Percentiles rank a stretch among this genome's conserved stretches.
Conservation (phyloP, 2,113 vertebrate genomes). For the Salminus brasiliensis region DNA sequence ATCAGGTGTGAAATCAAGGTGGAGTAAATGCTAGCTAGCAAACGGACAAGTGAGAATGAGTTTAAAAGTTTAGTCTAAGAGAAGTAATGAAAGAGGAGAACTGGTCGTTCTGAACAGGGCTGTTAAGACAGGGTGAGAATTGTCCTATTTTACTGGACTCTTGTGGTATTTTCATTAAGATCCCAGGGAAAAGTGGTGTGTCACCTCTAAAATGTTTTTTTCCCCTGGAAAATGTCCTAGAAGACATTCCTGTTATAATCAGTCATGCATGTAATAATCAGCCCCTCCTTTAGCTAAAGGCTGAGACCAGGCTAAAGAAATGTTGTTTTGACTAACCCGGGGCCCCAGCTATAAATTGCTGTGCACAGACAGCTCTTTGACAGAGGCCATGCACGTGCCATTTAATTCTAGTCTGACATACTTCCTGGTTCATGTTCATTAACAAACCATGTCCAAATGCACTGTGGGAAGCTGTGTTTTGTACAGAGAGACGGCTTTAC, state of each 20-base stretch:
- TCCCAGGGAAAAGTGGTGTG: too few relatives aligned
- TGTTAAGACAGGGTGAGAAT: too few relatives aligned
- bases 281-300: not conserved
- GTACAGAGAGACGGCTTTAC: not conserved
- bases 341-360: not conserved
- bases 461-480: constrained; percentile 5
- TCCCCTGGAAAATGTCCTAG: not conserved
- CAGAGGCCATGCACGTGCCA: not conserved
- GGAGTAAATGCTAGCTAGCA: too few relatives aligned
- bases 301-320: not conserved
- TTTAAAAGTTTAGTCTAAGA: too few relatives aligned
- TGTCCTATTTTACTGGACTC: too few relatives aligned
- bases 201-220: too few relatives aligned
- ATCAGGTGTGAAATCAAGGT: too few relatives aligned
- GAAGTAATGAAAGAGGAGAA: too few relatives aligned
- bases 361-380: not conserved
- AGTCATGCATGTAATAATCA: not conserved
- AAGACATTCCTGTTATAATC: not conserved
- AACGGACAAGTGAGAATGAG: too few relatives aligned
- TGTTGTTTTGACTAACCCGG: constrained; percentile 4
- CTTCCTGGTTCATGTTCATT: not conserved
- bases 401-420: not conserved
- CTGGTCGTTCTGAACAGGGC: too few relatives aligned
- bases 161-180: too few relatives aligned
- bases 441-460: not conserved